Evolutionary conservation across 2,113 vertebrate species (phyloP), one percentile per base, ranked within the genome.

Genomic region (Cololabis saira): DNA sequence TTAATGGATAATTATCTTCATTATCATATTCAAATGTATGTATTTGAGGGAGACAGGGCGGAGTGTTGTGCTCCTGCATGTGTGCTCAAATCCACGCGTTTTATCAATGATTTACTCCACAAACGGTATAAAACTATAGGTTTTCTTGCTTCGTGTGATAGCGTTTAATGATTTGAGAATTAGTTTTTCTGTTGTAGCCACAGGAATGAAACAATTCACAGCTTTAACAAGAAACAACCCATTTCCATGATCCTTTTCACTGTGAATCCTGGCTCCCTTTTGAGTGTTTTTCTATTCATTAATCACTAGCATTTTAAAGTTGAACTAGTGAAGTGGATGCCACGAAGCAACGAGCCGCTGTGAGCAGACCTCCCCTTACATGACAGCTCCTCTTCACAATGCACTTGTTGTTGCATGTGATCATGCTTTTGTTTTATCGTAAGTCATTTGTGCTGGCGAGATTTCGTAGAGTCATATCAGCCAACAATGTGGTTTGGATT

Each of bases 401-500:
- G 56, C 65, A 61, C 61, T 68, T 72, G 37, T 68, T 56, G 52
- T 40, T 52, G 59, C 59, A 44, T 74, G 73, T 56, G 45, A 58
- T 82, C 65, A 45, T 12, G 19, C 64, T 45, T 74, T 56, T 76
- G 17, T 82, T 71, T 71, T 58, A 43, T 30, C 27, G 48, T 72
- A 71, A 78, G 50, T 74, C 42, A 13, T 82, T 81, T 73, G 45
- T 71, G 66, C 73, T 84, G 71, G 71, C 80, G 12, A 8, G 55
- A 27, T 63, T 44, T 57, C 60, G 24, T 19, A 19, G 52, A 69
- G 50, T 65, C 4, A 8, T 2, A 69, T 62, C 14, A 14, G 67
- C 79, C 77, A 71, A 75, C 51, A 82, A 81, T 87, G 80, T 90
- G 87, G 68, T 83, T 89, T 75, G 71, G 58, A 85, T 90, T 91